Conservation (phyloP, 2,113 vertebrate genomes). For the Ammospiza caudacuta region DNA sequence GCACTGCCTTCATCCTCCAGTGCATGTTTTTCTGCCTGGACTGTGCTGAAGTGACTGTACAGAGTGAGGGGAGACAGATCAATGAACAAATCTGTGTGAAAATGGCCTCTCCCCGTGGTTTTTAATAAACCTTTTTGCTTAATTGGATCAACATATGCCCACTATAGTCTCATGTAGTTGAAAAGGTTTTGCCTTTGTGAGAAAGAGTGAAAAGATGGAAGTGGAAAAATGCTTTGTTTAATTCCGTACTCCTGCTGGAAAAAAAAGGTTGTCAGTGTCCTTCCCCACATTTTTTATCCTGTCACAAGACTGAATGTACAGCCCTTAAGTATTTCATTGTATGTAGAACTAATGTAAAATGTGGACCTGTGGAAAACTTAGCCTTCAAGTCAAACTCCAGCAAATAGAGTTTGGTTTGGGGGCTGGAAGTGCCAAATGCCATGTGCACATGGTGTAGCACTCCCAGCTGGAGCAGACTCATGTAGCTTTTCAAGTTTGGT, state of each 20-base stretch:
- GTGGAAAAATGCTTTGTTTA: background rate
- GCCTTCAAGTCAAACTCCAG: background rate
- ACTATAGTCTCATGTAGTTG: fast-evolving
- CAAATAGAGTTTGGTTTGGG: background rate
- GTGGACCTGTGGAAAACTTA: background rate
- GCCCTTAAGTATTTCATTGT: background rate
- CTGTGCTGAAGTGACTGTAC: background rate
- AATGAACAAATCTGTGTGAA: background rate
- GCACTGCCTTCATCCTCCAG: background rate
- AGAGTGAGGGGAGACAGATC: background rate
- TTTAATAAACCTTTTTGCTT: background rate
- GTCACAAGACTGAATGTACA: background rate
- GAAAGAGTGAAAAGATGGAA: background rate
- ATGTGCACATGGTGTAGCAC: background rate
- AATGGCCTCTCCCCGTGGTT: background rate
- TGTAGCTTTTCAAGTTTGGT: background rate
- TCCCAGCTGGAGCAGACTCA: background rate
- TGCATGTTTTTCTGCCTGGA: background rate
- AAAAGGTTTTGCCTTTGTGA: background rate
- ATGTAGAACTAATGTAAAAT: background rate
- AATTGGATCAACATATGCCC: background rate
- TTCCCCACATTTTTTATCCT: background rate
- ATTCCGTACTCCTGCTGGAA: background rate
- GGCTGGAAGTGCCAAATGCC: background rate
- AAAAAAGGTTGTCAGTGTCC: background rate